Conservation (phyloP, 2,113 vertebrate genomes). For the Odobenus rosmarus region DNA sequence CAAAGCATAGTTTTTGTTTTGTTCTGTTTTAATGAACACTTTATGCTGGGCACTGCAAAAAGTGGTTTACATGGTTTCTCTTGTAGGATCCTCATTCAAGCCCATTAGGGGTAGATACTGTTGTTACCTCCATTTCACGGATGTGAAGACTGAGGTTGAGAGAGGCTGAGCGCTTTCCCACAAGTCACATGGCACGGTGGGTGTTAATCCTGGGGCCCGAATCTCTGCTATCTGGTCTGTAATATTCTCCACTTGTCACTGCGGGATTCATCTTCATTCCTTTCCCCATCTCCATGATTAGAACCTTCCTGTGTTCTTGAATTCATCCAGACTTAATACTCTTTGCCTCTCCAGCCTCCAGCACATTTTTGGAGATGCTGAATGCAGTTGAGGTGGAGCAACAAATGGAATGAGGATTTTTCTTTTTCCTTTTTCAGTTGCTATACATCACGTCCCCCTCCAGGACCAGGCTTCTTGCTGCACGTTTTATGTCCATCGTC, state of each 20-base stretch:
- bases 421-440: neutral
- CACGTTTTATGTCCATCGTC: neutral
- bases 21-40: neutral
- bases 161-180: neutral
- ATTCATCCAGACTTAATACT: neutral
- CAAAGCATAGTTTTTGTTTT: neutral
- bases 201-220: fast-evolving
- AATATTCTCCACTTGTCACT: neutral
- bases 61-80: neutral
- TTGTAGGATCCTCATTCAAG: neutral
- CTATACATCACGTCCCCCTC: fast-evolving
- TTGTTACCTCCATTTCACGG: neutral
- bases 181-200: fast-evolving
- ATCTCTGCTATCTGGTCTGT: neutral
- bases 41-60: fast-evolving
- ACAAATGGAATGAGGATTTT: too few relatives aligned
- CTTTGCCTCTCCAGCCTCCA: neutral
- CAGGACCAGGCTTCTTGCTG: fast-evolving
- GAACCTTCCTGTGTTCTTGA: neutral
- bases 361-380: neutral
- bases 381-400: fast-evolving
- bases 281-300: neutral
- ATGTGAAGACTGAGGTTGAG: neutral
- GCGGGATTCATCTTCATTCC: neutral
- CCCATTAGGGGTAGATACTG: neutral